Percentiles rank a stretch among this genome's conserved stretches.
These are phyloP conservation scores for Semaprochilodus insignis DNA, from an alignment of 2,797 vertebrate species.

Conservation along the genomic window DNA sequence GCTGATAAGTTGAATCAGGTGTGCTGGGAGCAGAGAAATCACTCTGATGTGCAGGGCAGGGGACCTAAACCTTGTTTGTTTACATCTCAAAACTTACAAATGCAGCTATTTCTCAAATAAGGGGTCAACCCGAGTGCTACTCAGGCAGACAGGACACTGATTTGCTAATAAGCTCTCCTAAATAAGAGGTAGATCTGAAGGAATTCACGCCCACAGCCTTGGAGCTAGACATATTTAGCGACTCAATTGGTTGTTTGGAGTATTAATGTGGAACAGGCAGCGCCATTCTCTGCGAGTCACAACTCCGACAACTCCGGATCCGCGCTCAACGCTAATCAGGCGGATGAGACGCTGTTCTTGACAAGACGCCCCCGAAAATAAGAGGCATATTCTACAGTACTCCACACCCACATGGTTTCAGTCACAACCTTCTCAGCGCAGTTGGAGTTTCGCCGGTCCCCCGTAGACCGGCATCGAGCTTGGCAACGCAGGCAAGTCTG, in stretches of 20 bases:
- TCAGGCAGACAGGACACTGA: background rate
- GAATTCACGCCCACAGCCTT: background rate
- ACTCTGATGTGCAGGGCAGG: too few relatives aligned
- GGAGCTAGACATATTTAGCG: background rate
- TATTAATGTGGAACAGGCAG: background rate
- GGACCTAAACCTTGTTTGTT: too few relatives aligned
- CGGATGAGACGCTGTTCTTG: conserved; percentile 9
- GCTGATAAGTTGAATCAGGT: too few relatives aligned
- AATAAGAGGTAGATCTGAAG: background rate
- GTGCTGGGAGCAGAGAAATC: too few relatives aligned
- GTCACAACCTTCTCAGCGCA: conserved; percentile 7
- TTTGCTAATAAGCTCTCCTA: background rate
- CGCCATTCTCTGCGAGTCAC: background rate
- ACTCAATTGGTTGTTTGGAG: background rate
- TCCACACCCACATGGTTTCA: conserved; percentile 14
- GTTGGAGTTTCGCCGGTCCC: conserved; percentile 13
- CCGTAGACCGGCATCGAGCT: conserved; percentile 15
- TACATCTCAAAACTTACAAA: too few relatives aligned
- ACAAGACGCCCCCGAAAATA: conserved; percentile 10
- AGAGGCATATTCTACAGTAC: conserved; percentile 21
- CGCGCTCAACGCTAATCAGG: background rate
- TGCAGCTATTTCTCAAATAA: too few relatives aligned
- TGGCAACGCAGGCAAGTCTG: conserved; percentile 8
- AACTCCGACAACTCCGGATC: background rate
- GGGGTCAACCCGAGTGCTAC: background rate